phyloP scores from a whole-genome alignment of 2,113 vertebrate genomes.

The Thryonomys swinderianus region DNA sequence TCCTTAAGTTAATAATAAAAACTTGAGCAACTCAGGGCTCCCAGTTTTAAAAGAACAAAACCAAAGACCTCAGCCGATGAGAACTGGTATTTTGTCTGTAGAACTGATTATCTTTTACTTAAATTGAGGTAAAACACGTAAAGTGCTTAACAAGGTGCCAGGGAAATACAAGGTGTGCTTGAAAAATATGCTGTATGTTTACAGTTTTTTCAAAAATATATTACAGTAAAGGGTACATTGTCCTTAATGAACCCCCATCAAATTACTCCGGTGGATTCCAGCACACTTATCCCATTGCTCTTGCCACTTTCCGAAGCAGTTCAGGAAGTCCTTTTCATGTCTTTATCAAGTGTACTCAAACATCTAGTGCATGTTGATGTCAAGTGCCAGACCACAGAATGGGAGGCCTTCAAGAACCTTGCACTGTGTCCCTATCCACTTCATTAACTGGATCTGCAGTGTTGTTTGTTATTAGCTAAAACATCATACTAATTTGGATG shows the following conservation, averaged over 20 bases:
- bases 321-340: not conserved
- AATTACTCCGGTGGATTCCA: not conserved
- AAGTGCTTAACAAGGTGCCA: not conserved
- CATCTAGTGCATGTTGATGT: not conserved
- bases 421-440: too few relatives aligned
- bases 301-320: not conserved
- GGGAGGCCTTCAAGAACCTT: not conserved
- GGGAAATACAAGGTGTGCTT: not conserved
- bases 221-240: not conserved
- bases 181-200: not conserved
- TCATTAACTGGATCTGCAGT: not conserved
- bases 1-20: slow-evolving; percentile 35
- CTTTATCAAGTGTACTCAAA: not conserved
- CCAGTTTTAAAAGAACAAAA: slow-evolving; percentile 46
- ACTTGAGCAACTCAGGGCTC: not conserved
- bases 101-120: not conserved
- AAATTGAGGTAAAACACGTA: not conserved
- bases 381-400: not conserved
- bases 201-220: not conserved
- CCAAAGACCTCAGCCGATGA: not conserved
- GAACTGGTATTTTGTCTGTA: not conserved
- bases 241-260: not conserved
- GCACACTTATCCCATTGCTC: not conserved
- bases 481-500: not conserved
- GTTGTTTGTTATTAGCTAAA: not conserved